phyloP scores from a whole-genome alignment of 1,140 invertebrate species.

The Portunus trituberculatus region DNA sequence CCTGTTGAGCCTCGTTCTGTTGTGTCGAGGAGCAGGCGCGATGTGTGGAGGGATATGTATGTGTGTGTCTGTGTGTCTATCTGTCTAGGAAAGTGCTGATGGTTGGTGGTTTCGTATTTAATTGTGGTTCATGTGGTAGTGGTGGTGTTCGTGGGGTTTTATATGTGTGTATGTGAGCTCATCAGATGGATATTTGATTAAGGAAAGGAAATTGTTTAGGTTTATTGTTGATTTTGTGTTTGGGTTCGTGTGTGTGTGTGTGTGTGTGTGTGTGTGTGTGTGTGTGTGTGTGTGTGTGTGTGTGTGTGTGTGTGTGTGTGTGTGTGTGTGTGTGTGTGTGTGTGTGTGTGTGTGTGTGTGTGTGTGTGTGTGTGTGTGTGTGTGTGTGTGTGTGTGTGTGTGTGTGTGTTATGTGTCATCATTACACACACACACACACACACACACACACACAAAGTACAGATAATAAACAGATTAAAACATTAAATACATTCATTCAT shows the following conservation, averaged over 20 bases:
- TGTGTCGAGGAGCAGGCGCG: not conserved
- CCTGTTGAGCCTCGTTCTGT: not conserved
- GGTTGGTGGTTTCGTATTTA: no score
- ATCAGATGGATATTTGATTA: no score
- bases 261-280: constrained; percentile 3
- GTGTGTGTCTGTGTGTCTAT: not conserved
- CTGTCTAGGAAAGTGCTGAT: not conserved
- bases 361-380: constrained; percentile 1
- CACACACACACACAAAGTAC: not conserved
- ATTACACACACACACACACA: not conserved
- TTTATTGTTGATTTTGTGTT: not conserved
- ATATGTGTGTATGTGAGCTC: no score
- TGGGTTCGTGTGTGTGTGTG: not conserved
- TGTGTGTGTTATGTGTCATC: not conserved
- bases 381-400: not conserved
- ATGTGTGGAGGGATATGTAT: not conserved
- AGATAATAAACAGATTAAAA: no score
- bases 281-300: constrained; percentile 14
- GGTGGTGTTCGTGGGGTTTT: no score
- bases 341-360: constrained; percentile 16
- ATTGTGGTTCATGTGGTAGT: no score
- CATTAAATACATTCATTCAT: not conserved
- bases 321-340: not conserved
- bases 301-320: not conserved
- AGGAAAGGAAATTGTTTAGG: no score